Evolutionary conservation across 2,888 invertebrate species (phyloP).

Genomic region (Choreutis nemorana): DNA sequence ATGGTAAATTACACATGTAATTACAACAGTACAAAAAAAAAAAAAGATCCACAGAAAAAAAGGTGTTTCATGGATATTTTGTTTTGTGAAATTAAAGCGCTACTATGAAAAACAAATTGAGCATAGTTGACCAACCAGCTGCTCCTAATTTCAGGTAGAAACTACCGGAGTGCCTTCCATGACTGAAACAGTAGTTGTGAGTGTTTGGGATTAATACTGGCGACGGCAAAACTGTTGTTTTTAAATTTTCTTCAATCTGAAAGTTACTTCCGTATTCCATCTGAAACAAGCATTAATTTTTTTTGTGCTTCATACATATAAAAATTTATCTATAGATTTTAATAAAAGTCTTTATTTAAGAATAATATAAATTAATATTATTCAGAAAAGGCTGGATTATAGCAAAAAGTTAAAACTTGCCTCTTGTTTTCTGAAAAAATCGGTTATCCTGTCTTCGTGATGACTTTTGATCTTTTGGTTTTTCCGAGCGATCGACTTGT

Average conservation of each 20-base stretch:
- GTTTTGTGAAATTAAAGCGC: neutral
- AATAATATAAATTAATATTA: neutral
- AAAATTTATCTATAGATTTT: neutral
- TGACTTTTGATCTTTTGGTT: slow-evolving; percentile 42
- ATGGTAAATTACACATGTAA: too few species aligned
- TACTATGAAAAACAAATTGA: slow-evolving; percentile 1
- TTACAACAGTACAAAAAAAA: neutral
- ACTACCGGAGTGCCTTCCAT: slow-evolving; percentile 75
- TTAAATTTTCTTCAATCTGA: slow-evolving; percentile 22
- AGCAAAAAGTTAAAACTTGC: slow-evolving; percentile 20
- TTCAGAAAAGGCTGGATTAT: neutral
- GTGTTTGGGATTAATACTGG: slow-evolving; percentile 47
- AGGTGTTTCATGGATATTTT: neutral
- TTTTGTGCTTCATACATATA: too few species aligned
- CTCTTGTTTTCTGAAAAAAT: slow-evolving; percentile 48
- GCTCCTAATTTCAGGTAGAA: slow-evolving; percentile 79
- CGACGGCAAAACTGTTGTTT: slow-evolving; percentile 27
- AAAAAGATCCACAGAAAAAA: neutral
- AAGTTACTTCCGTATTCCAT: slow-evolving; percentile 14
- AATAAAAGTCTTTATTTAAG: neutral
- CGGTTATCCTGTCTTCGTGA: slow-evolving; percentile 41
- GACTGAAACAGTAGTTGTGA: slow-evolving; percentile 71
- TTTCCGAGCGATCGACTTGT: slow-evolving; percentile 54
- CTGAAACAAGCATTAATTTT: slow-evolving; percentile 9
- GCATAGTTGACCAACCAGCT: slow-evolving; percentile 56